Percentiles rank a stretch among this genome's conserved stretches.
These are phyloP conservation scores for Mythimna pallens DNA, from an alignment of 2,888 invertebrate genomes.

Conservation along the genomic window DNA sequence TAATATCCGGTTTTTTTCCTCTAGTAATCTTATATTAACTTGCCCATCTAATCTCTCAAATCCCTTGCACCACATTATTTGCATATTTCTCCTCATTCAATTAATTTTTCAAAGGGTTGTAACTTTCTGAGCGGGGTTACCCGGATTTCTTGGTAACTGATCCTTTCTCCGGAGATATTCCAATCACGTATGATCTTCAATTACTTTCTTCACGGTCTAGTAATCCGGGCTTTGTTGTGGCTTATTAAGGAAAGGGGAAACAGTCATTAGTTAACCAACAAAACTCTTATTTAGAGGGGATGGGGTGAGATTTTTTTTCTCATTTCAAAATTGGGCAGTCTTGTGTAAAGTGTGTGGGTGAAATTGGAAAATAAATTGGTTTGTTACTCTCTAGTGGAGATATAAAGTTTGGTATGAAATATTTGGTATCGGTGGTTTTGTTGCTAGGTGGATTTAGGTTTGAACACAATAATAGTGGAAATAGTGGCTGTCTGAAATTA, in stretches of 20 bases:
- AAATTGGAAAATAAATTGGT: constrained; percentile 47
- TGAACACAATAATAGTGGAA: not conserved
- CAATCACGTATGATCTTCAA: constrained; percentile 78
- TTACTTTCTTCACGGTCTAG: constrained; percentile 76
- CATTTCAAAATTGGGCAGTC: constrained; percentile 36
- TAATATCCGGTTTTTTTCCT: constrained; percentile 14
- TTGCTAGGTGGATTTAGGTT: constrained; percentile 10
- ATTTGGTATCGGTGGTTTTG: constrained; percentile 18
- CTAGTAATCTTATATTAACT: constrained; percentile 35
- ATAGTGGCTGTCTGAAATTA: not conserved
- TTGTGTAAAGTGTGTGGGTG: constrained; percentile 15
- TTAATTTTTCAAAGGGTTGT: constrained; percentile 51
- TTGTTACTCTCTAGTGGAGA: constrained; percentile 33
- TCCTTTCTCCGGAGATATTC: constrained; percentile 59
- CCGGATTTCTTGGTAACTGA: constrained; percentile 51
- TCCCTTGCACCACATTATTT: constrained; percentile 46
- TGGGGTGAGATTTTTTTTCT: constrained; percentile 31
- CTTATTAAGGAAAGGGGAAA: constrained; percentile 65
- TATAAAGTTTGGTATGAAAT: constrained; percentile 8
- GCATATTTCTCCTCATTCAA: constrained; percentile 32
- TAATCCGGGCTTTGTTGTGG: constrained; percentile 71
- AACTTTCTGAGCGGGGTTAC: constrained; percentile 29
- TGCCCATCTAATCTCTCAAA: constrained; percentile 13
- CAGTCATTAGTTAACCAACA: constrained; percentile 58
- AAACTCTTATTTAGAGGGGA: constrained; percentile 37